Evolutionary conservation across 2,888 invertebrate species (phyloP).

Genomic region (Drosophila paracracens): DNA sequence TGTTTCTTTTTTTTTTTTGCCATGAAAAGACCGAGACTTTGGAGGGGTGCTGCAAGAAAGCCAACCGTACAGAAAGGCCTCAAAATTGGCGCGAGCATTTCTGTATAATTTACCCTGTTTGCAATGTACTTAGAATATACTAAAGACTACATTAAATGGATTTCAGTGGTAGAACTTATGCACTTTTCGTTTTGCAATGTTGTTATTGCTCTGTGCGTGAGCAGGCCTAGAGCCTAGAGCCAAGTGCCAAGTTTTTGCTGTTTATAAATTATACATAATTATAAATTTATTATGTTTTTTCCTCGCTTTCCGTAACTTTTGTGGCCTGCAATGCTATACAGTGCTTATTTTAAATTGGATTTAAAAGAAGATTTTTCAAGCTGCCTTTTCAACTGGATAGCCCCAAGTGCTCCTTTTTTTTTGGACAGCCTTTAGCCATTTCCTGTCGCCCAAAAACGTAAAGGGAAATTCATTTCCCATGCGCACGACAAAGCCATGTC

Average conservation of each 20-base stretch:
- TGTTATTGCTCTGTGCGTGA: constrained; percentile 47
- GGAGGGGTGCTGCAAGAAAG: constrained; percentile 63
- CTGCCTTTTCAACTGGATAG: constrained; percentile 28
- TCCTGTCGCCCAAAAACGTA: constrained; percentile 70
- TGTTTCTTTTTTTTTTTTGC: constrained; percentile 36
- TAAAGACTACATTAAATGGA: constrained; percentile 51
- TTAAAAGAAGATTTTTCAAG: constrained; percentile 29
- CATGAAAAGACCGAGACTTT: constrained; percentile 42
- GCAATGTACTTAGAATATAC: constrained; percentile 32
- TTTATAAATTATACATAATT: constrained; percentile 63
- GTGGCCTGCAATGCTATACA: constrained; percentile 18
- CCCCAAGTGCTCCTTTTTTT: constrained; percentile 12
- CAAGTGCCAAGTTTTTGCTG: constrained; percentile 37
- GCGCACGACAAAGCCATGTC: constrained; percentile 79
- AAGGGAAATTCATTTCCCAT: constrained; percentile 76
- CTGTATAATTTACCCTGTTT: constrained; percentile 56
- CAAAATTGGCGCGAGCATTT: constrained; percentile 66
- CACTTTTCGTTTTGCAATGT: constrained; percentile 66
- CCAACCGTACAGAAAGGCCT: constrained; percentile 46
- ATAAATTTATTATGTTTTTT: constrained; percentile 39
- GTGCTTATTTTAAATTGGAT: constrained; percentile 30
- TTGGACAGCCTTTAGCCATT: constrained; percentile 55
- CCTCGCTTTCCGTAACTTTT: constrained; percentile 1
- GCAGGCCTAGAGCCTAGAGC: constrained; percentile 17
- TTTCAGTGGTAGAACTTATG: constrained; percentile 64